Conservation (phyloP, 1,140 invertebrate genomes). For the Doryteuthis pealeii region DNA sequence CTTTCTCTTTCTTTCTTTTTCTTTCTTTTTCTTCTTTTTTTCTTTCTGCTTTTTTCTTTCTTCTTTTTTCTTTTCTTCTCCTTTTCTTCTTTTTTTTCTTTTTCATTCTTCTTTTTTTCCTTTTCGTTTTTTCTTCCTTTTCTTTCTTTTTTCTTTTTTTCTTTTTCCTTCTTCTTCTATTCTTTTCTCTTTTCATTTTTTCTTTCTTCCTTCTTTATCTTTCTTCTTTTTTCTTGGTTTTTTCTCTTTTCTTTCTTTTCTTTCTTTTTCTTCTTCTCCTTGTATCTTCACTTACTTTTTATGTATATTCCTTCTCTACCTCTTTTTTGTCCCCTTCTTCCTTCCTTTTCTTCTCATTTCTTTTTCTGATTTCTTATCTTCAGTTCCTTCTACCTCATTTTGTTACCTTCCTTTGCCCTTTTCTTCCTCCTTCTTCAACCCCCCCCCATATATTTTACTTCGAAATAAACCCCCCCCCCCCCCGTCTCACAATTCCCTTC, state of each 20-base stretch:
- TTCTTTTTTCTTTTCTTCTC: background rate
- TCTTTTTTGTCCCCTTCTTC: background rate
- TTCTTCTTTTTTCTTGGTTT: background rate
- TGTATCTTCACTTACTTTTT: background rate
- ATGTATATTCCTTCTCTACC: background rate
- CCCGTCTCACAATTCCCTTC: too few relatives aligned
- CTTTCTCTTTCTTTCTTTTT: background rate
- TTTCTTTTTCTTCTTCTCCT: background rate
- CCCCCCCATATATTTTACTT: too few relatives aligned
- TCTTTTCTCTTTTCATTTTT: background rate
- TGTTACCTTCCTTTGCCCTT: too few relatives aligned
- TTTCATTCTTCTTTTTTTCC: background rate
- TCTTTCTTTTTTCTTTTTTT: background rate
- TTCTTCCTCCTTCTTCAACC: too few relatives aligned
- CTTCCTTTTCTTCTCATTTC: background rate
- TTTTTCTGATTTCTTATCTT: too few relatives aligned
- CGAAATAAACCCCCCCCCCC: too few relatives aligned
- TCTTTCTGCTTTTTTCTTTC: background rate
- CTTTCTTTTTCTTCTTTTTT: background rate
- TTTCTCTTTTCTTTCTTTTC: too few relatives aligned
- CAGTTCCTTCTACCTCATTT: too few relatives aligned
- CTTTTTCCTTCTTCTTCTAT: too few relatives aligned
- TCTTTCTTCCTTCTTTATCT: background rate
- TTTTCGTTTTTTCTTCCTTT: background rate
- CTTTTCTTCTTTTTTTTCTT: background rate